Percentiles rank a stretch among this genome's conserved stretches.
Conservation (phyloP, 2,113 vertebrate species). For the Antechinus flavipes region DNA sequence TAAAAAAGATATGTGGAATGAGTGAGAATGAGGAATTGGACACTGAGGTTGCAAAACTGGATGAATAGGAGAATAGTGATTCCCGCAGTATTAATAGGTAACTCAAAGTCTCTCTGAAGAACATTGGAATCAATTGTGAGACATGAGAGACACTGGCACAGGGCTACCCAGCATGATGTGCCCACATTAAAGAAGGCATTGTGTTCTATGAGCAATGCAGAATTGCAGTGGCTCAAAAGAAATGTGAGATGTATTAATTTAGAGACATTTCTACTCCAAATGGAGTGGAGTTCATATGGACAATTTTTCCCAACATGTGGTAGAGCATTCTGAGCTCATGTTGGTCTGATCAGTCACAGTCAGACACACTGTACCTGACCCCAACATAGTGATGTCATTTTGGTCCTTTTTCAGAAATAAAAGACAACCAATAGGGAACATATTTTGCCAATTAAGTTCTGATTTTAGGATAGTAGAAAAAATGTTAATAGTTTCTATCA, state of each 20-base stretch:
- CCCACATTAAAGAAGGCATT: neutral
- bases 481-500: neutral
- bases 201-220: neutral
- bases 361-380: no score
- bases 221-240: neutral
- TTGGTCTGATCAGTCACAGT: no score
- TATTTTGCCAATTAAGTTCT: neutral
- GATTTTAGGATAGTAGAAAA: neutral
- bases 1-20: neutral
- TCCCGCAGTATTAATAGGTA: neutral
- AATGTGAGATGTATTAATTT: neutral
- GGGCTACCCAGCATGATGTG: neutral
- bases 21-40: neutral
- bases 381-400: no score
- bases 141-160: neutral
- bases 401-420: neutral
- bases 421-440: neutral
- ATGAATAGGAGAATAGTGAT: neutral
- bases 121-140: no score
- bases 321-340: no score
- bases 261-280: no score
- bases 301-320: no score
- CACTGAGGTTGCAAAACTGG: neutral
- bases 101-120: neutral
- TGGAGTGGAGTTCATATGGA: no score